Conservation (phyloP, 2,113 vertebrate species). For the Gobius niger region DNA sequence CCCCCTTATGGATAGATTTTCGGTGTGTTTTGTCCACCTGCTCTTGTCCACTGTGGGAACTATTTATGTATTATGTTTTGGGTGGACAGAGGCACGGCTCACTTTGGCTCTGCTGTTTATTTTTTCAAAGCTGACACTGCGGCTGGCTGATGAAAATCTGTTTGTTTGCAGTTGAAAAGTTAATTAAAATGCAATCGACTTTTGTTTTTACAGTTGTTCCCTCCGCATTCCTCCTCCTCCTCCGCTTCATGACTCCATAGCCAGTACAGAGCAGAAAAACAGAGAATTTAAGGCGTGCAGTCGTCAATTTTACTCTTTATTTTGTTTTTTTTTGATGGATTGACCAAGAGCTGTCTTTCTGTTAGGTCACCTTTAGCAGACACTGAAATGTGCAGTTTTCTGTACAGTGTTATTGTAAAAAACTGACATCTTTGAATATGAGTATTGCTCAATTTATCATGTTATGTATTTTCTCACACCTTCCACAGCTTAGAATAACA, state of each 20-base stretch:
- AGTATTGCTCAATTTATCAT: background rate
- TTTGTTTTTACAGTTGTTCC: conserved; percentile 74
- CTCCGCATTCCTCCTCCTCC: conserved; percentile 1
- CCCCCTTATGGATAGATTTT: background rate
- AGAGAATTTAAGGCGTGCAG: background rate
- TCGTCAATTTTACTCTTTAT: background rate
- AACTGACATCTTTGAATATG: background rate
- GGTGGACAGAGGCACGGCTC: conserved; percentile 71
- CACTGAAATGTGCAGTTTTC: too few species aligned
- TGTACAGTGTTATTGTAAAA: background rate
- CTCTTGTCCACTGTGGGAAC: conserved; percentile 76
- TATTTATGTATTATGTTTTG: conserved; percentile 77
- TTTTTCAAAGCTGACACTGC: conserved; percentile 81
- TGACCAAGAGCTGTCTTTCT: too few species aligned
- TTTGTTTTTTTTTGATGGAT: background rate
- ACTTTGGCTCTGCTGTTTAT: conserved; percentile 74
- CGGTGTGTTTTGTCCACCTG: conserved; percentile 68
- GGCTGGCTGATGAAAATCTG: conserved; percentile 73
- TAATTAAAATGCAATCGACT: conserved; percentile 77
- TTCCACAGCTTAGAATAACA: background rate
- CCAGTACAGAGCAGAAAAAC: background rate
- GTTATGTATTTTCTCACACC: conserved; percentile 6
- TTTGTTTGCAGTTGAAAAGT: conserved; percentile 79
- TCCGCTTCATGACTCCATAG: background rate
- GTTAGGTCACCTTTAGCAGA: too few species aligned